Conservation (phyloP, 1,140 invertebrate species). For the Drosophila ananassae region DNA sequence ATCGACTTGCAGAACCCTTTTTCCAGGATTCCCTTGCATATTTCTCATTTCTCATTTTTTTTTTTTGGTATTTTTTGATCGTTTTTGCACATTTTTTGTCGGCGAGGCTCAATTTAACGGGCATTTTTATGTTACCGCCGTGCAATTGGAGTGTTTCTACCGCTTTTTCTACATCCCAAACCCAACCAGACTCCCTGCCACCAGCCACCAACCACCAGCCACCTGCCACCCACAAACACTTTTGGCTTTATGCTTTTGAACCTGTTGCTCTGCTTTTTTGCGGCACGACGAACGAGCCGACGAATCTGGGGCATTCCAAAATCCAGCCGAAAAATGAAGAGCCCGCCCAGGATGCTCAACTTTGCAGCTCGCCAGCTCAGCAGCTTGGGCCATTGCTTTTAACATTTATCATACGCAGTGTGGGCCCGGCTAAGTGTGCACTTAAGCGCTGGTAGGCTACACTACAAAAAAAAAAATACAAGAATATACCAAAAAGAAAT, state of each 20-base stretch:
- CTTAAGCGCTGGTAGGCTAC: slow-evolving; percentile 37
- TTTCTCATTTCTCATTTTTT: slow-evolving; percentile 3
- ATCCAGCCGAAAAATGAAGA: slow-evolving; percentile 4
- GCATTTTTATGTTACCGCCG: slow-evolving; percentile 38
- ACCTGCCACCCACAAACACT: background rate
- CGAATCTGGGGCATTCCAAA: slow-evolving; percentile 9
- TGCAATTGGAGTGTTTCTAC: slow-evolving; percentile 16
- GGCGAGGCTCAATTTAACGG: slow-evolving; percentile 22
- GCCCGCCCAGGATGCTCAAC: slow-evolving; percentile 3
- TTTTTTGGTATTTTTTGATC: background rate
- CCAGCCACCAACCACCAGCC: background rate
- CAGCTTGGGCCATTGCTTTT: slow-evolving; percentile 45
- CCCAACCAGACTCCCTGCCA: background rate
- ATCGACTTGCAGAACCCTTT: slow-evolving; percentile 2
- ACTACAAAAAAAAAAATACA: background rate
- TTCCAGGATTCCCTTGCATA: slow-evolving; percentile 3
- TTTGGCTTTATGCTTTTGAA: slow-evolving; percentile 11
- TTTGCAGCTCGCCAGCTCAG: background rate
- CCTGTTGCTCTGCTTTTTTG: slow-evolving; percentile 23
- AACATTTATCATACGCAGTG: slow-evolving; percentile 62
- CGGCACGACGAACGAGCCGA: background rate
- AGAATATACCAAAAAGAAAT: background rate
- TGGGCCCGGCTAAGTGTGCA: slow-evolving; percentile 52
- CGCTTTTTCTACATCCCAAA: background rate
- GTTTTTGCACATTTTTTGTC: background rate